These are phyloP conservation scores for Sitobion miscanthi DNA, from an alignment of 1,140 invertebrate species.

Conservation along the genomic window DNA sequence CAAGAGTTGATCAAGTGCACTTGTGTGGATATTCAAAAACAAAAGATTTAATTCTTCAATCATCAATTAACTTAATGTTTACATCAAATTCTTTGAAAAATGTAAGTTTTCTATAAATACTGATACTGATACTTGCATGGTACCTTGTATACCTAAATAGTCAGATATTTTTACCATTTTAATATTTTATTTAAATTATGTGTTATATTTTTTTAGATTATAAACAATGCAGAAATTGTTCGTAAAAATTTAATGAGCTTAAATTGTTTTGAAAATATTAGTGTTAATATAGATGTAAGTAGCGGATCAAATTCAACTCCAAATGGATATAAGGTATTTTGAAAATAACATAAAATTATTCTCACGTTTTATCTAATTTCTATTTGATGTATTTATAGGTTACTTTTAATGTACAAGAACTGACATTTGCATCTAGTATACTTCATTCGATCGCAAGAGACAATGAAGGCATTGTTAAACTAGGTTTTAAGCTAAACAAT, in stretches of 20 bases:
- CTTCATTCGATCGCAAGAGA: conserved; percentile 75
- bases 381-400: conserved; percentile 70
- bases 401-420: conserved; percentile 81
- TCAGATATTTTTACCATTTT: not conserved
- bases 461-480: conserved; percentile 84
- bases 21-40: conserved; percentile 37
- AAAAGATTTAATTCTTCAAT: conserved; percentile 39
- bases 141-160: not conserved
- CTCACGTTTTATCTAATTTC: not conserved
- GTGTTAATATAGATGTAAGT: conserved; percentile 83
- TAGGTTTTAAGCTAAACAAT: conserved; percentile 76
- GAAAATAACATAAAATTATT: conserved; percentile 68
- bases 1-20: conserved; percentile 53
- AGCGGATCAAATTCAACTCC: conserved; percentile 72
- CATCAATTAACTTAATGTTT: conserved; percentile 48
- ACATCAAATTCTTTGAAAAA: conserved; percentile 42
- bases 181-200: not conserved
- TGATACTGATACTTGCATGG: not conserved
- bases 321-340: conserved; percentile 84
- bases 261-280: conserved; percentile 83
- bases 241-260: conserved; percentile 75
- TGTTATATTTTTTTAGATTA: conserved; percentile 56
- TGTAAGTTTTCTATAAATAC: conserved; percentile 9
- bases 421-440: conserved; percentile 85
- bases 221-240: conserved; percentile 65